These are phyloP conservation scores for Sander vitreus DNA, from an alignment of 2,113 vertebrate species.

Conservation along the genomic window DNA sequence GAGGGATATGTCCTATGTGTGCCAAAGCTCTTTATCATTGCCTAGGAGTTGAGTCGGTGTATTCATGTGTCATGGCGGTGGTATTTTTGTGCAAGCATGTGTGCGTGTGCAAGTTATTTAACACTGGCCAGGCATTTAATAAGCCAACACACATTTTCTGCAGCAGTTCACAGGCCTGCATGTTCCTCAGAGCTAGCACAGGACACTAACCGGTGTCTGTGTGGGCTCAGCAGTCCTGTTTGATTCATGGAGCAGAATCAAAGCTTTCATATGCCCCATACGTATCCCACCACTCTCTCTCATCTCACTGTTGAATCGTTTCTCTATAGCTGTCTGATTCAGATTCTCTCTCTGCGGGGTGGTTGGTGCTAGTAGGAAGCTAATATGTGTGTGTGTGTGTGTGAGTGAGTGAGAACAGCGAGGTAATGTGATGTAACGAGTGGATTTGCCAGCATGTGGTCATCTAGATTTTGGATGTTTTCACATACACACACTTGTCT, in stretches of 20 bases:
- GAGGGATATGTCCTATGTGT: not conserved
- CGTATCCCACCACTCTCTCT: conserved; percentile 60
- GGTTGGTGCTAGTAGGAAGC: conserved; percentile 59
- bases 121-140: conserved; percentile 21
- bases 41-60: not conserved
- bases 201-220: conserved; percentile 46
- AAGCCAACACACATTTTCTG: conserved; percentile 4
- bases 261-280: conserved; percentile 48
- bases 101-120: conserved; percentile 11
- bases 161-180: conserved; percentile 9
- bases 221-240: conserved; percentile 55
- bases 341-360: conserved; percentile 55
- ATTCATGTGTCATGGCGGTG: not conserved
- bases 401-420: conserved; percentile 24
- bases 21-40: conserved; percentile 4
- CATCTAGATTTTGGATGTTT: conserved; percentile 49
- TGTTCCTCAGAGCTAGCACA: conserved; percentile 18
- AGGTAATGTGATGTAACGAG: conserved; percentile 57
- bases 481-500: conserved; percentile 28
- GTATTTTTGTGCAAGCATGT: not conserved
- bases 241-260: conserved; percentile 66
- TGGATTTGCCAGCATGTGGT: conserved; percentile 64
- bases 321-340: conserved; percentile 53
- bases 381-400: conserved; percentile 51
- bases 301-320: conserved; percentile 57